Percentiles rank a stretch among this genome's conserved stretches.
phyloP scores from a whole-genome alignment of 2,888 invertebrate genomes.

The Alviniconcha strummeri region DNA sequence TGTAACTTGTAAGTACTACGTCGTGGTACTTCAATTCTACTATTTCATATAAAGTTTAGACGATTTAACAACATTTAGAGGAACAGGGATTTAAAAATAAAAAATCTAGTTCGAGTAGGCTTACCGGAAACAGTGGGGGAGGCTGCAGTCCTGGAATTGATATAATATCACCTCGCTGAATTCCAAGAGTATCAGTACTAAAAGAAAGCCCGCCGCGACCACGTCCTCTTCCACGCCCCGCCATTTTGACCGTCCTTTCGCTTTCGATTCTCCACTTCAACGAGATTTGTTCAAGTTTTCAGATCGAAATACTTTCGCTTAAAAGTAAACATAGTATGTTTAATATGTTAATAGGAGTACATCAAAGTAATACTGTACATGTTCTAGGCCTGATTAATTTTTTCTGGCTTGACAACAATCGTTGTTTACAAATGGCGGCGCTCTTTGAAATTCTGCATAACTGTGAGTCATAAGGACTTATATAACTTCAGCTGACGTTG shows the following conservation, averaged over 20 bases:
- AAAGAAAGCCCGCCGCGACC: constrained; percentile 67
- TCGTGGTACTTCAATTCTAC: too few relatives aligned
- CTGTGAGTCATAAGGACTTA: too few relatives aligned
- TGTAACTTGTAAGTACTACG: too few relatives aligned
- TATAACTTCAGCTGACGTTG: too few relatives aligned
- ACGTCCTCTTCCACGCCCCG: constrained; percentile 68
- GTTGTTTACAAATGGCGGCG: constrained; percentile 3
- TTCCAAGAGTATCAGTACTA: constrained; percentile 68
- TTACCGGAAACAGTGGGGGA: constrained; percentile 70
- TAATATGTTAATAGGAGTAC: neutral
- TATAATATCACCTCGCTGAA: constrained; percentile 65
- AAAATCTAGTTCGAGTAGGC: neutral
- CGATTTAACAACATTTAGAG: too few relatives aligned
- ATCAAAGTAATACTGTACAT: too few relatives aligned
- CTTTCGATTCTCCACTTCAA: neutral
- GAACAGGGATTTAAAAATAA: too few relatives aligned
- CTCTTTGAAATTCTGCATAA: too few relatives aligned
- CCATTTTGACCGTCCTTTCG: constrained; percentile 26
- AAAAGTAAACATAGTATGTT: neutral
- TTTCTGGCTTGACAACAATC: neutral
- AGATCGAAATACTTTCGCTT: neutral
- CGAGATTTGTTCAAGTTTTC: neutral
- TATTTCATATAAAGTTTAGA: too few relatives aligned
- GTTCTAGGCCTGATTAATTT: too few relatives aligned
- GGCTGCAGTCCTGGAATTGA: constrained; percentile 67